Evolutionary conservation across 2,797 vertebrate species (phyloP).

Genomic region (Microcaecilia unicolor): DNA sequence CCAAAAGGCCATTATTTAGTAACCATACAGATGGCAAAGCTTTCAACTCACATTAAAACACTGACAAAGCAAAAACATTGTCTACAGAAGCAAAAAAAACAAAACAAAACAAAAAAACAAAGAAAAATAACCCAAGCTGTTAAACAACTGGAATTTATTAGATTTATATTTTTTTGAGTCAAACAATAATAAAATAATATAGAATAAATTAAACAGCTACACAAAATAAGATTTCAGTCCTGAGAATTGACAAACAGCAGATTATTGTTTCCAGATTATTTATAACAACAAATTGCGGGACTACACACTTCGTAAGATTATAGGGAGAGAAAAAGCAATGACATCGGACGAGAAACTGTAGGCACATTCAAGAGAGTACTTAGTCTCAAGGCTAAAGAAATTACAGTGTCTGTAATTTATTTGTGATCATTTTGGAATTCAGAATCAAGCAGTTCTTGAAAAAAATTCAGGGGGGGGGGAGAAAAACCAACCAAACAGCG

Average conservation of each 20-base stretch:
- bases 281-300: neutral
- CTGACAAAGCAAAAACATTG: too few species aligned
- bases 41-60: too few species aligned
- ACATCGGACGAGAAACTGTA: conserved; percentile 50
- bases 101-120: too few species aligned
- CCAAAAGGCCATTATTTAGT: too few species aligned
- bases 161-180: conserved; percentile 58
- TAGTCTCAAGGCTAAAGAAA: conserved; percentile 57
- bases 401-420: too few species aligned
- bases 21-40: too few species aligned
- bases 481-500: neutral
- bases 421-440: too few species aligned
- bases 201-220: too few species aligned
- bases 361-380: conserved; percentile 64
- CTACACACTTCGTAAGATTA: too few species aligned
- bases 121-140: neutral
- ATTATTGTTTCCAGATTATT: neutral
- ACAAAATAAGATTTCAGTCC: conserved; percentile 61
- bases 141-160: conserved; percentile 27
- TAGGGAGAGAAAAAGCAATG: conserved; percentile 44
- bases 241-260: conserved; percentile 60
- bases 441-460: conserved; percentile 45
- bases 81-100: too few species aligned
- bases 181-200: conserved; percentile 57
- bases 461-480: neutral